phyloP scores from a whole-genome alignment of 2,888 invertebrate species.

The Himalopsyche kuldschensis region DNA sequence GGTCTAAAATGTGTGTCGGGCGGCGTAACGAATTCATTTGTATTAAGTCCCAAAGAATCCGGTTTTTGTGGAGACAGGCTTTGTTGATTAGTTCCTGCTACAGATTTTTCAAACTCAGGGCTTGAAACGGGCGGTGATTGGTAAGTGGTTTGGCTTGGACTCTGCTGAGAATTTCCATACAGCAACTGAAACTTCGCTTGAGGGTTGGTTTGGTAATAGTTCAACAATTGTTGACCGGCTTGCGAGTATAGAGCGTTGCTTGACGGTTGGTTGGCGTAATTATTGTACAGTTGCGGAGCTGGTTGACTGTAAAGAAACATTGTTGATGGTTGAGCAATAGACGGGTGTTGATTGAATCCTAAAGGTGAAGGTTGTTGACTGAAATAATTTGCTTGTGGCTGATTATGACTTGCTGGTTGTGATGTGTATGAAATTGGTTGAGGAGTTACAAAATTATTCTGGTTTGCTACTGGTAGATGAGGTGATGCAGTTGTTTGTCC shows the following conservation, averaged over 20 bases:
- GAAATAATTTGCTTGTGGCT: conserved; percentile 8
- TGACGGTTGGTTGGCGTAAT: conserved; percentile 44
- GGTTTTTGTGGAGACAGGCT: conserved; percentile 43
- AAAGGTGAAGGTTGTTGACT: conserved; percentile 1
- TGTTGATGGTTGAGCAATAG: conserved; percentile 44
- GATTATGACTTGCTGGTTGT: neutral
- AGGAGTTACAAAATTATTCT: conserved; percentile 28
- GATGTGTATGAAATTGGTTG: conserved; percentile 9
- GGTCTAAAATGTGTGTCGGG: conserved; percentile 44
- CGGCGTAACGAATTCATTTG: conserved; percentile 46
- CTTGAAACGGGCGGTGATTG: conserved; percentile 11
- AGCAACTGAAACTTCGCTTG: conserved; percentile 50
- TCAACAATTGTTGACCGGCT: conserved; percentile 50
- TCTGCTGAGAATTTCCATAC: conserved; percentile 41
- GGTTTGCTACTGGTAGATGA: neutral
- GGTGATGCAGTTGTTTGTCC: neutral
- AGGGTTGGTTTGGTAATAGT: conserved; percentile 50
- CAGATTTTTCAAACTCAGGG: conserved; percentile 49
- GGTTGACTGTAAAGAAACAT: conserved; percentile 52
- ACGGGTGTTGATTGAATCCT: neutral
- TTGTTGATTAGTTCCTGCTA: conserved; percentile 46
- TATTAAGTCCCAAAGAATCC: conserved; percentile 48
- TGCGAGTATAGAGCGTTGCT: conserved; percentile 42
- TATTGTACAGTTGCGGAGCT: conserved; percentile 49
- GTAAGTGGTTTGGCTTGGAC: conserved; percentile 16